Base-by-base conservation (phyloP, 2,113 vertebrate species). In the Synodontis membranacea region DNA sequence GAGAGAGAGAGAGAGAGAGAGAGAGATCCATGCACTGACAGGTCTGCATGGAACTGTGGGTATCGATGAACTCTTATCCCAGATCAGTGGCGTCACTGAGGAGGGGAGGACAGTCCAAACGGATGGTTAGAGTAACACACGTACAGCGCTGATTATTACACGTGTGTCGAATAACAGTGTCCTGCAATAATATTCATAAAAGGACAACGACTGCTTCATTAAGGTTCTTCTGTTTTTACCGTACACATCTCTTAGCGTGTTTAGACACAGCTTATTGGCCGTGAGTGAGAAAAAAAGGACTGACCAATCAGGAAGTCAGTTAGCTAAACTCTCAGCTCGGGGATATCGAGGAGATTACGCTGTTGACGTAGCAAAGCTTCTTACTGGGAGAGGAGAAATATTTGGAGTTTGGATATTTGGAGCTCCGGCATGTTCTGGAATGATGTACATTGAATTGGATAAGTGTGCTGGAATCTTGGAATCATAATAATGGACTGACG, bases 1-100 rank as follows among this genome's bases (percentile, higher is more conserved):
- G 37, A 64, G 80, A 80, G 78, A n/a, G n/a, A n/a, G n/a, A n/a
- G n/a, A n/a, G n/a, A n/a, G n/a, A 84, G 44, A 64, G 58, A 79
- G 72, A 34, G 58, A 66, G 66, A 42, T 17, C 19, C 34, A 70
- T 39, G 21, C 19, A 52, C 17, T 10, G 37, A 72, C 25, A 48
- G 25, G 68, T 72, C 68, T 72, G 46, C n/a, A 78, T 50, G 46
- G 46, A 19, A 19, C 19, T 78, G 28, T 78, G 46, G 46, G 74
- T 52, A 50, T 5, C 9, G 19, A 31, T 4, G 74, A 50, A 19
- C 46, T 78, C 46, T 52, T 46, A 74, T 44, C 25, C 46, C 42
- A 48, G 44, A 39, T 70, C 66, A 70, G 17, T 44, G 39, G 37
- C 2, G 42, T 28, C 14, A 12, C 44, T n/a, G 44, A 75, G 64